Percentiles rank a stretch among this genome's conserved stretches.
Evolutionary conservation across 1,140 invertebrate species (phyloP).

Genomic region (Pachyrhynchus sulphureomaculatus): DNA sequence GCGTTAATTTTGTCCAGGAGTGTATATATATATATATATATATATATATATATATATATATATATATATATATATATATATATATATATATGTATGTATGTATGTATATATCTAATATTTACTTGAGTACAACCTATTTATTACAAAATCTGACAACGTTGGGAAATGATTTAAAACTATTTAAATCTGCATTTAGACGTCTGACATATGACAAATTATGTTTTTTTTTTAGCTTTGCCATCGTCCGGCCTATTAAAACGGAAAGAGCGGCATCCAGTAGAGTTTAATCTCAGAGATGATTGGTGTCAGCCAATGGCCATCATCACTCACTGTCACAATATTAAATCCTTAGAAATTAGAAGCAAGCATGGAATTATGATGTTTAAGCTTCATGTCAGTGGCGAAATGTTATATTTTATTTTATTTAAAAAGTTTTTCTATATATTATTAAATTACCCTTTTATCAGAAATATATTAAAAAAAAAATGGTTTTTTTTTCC

Average conservation of each 20-base stretch:
- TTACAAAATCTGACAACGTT: slow-evolving; percentile 5
- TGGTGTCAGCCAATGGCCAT: slow-evolving; percentile 22
- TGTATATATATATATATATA: no score
- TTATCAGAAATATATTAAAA: neutral
- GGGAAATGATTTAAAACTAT: slow-evolving; percentile 9
- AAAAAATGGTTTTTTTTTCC: neutral
- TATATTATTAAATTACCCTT: neutral
- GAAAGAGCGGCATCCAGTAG: slow-evolving; percentile 21
- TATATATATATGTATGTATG: no score
- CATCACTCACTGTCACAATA: slow-evolving; percentile 19
- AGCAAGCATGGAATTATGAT: no score
- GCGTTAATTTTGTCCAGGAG: no score
- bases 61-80: no score
- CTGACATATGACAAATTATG: slow-evolving; percentile 30
- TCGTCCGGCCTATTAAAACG: slow-evolving; percentile 10
- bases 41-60: no score
- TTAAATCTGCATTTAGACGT: slow-evolving; percentile 24
- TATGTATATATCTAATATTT: no score
- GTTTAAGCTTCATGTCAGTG: slow-evolving; percentile 3
- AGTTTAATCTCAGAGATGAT: slow-evolving; percentile 14
- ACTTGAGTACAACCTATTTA: no score
- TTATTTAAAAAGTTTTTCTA: neutral
- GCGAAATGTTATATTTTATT: slow-evolving; percentile 4
- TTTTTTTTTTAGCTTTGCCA: slow-evolving; percentile 29
- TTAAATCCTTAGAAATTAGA: slow-evolving; percentile 13